Conservation (phyloP, 1,140 invertebrate genomes). For the Calosoma granatense region DNA sequence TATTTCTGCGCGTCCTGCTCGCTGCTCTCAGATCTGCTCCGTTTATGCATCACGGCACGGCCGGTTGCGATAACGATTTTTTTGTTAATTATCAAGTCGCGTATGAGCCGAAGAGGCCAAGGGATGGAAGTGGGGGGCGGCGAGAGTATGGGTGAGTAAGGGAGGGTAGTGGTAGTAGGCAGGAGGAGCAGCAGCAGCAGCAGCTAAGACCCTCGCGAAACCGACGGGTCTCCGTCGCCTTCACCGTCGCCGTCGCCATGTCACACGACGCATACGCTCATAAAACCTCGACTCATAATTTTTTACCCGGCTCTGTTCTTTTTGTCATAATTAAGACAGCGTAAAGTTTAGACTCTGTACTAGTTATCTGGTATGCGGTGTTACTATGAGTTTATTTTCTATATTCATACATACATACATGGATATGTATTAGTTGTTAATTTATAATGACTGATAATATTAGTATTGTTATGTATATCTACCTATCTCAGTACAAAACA, state of each 20-base stretch:
- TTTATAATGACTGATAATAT: too few relatives aligned
- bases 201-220: slow-evolving; percentile 22
- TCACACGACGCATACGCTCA: slow-evolving; percentile 22
- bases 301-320: too few relatives aligned
- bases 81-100: slow-evolving; percentile 38
- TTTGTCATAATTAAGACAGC: slow-evolving; percentile 17
- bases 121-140: too few relatives aligned
- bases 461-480: too few relatives aligned
- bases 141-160: slow-evolving; percentile 8
- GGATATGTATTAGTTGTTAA: too few relatives aligned
- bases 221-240: neutral
- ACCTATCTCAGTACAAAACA: too few relatives aligned
- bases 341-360: neutral
- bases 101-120: slow-evolving; percentile 26
- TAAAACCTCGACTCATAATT: slow-evolving; percentile 17
- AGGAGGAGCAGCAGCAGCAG: neutral
- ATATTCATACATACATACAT: too few relatives aligned
- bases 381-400: too few relatives aligned
- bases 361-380: too few relatives aligned
- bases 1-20: slow-evolving; percentile 11
- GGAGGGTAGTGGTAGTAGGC: slow-evolving; percentile 9
- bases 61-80: slow-evolving; percentile 36
- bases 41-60: slow-evolving; percentile 32
- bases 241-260: slow-evolving; percentile 9
- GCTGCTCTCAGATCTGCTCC: slow-evolving; percentile 24